A percentile compares a stretch with the other conserved stretches of the same genome.
Conservation (phyloP, 1,140 invertebrate species). For the Psix sp. region DNA sequence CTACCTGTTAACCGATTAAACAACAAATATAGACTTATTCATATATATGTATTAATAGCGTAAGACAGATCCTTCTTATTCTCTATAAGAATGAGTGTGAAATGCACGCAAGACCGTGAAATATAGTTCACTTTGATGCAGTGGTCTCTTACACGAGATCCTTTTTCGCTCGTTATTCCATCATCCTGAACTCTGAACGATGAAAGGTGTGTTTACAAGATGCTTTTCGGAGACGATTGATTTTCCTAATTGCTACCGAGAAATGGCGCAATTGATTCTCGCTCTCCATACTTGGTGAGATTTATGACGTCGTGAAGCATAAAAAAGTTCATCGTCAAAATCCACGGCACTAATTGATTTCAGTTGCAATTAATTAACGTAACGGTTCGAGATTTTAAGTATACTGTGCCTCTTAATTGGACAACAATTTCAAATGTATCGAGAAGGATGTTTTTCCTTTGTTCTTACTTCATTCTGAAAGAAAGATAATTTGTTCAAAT, state of each 20-base stretch:
- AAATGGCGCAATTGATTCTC: conserved; percentile 13
- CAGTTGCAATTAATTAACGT: conserved; percentile 22
- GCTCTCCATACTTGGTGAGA: conserved; percentile 18
- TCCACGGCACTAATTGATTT: conserved; percentile 29
- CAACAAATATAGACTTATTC: conserved; percentile 22
- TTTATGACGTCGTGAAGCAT: conserved; percentile 21
- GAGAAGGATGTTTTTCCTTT: not conserved
- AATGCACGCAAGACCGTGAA: too few relatives aligned
- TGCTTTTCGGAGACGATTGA: conserved; percentile 37
- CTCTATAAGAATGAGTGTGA: too few relatives aligned
- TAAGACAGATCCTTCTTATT: too few relatives aligned
- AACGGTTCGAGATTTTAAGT: conserved; percentile 21
- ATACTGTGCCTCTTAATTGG: conserved; percentile 10
- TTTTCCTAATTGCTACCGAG: conserved; percentile 30
- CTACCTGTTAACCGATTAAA: conserved; percentile 30
- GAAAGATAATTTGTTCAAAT: too few relatives aligned
- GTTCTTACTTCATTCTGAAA: too few relatives aligned
- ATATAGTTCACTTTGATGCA: too few relatives aligned
- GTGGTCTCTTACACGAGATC: not conserved
- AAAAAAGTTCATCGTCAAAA: conserved; percentile 22
- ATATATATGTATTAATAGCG: conserved; percentile 4
- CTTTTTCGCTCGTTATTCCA: conserved; percentile 4
- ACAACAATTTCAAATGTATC: not conserved
- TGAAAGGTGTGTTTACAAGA: conserved; percentile 13
- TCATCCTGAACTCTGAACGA: conserved; percentile 3